Base-by-base conservation (phyloP, 2,113 vertebrate species). In the Apeltes quadracus region DNA sequence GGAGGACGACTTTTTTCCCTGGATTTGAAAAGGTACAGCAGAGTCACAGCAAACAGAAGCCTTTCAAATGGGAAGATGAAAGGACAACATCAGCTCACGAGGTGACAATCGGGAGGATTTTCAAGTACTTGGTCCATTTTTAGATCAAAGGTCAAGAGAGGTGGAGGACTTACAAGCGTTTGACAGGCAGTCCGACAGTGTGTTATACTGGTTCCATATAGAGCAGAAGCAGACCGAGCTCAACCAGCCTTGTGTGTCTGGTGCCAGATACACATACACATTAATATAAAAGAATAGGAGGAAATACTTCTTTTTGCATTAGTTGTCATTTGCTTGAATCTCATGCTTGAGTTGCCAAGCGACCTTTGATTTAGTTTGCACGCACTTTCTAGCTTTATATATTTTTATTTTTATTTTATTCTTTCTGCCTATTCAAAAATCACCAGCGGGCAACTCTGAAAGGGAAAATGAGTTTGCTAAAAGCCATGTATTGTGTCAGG, bases 61-160 rank as follows among this genome's bases (percentile, higher is more conserved):
- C 74, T 90, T 88, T 87, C 69, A 90, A 81, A 75, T 34, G 14
- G 34, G 20, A 69, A 87, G 81, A 91, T 92, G 75, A 92, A 92
- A 90, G 76, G 78, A 75, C 48, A 59, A 66, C 61, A 78, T 46
- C 50, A 66, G 79, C 84, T 71, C 67, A 65, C 27, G 58, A 82
- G 61, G 73, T 79, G 76, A 82, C 65, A 86, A 72, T 44, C 57
- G 12, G 66, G 13, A 67, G 34, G 12, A 66, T 67, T 87, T 81
- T 88, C 61, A 87, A 77, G 66, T 51, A 12, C 69, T 59, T 56
- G 15, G 55, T 75, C 56, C 27, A 36, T 74, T 76, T 74, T 27
- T 74, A 54, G 29, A 54, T 15, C 7, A 2, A 53, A 32, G 50
- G 38, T 11, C 15, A 65, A 71, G 32, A 53, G 51, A 78, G 72